Evolutionary conservation across 2,113 vertebrate species (phyloP), one percentile per base, ranked within the genome.

Genomic region (Eurystomus gularis): DNA sequence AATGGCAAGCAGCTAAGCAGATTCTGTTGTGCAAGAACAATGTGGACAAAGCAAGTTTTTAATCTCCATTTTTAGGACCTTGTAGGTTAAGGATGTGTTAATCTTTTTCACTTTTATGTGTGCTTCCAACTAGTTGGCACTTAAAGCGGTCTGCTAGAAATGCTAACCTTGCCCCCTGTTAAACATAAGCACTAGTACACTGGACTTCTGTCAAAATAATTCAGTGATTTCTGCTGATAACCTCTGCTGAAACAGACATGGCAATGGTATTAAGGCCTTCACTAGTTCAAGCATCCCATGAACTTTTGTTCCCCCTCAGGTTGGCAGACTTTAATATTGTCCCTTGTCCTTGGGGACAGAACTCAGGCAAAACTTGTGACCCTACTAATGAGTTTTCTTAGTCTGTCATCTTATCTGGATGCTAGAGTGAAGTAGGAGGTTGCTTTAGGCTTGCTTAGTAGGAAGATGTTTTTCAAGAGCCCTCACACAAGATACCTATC

Each of bases 401-500:
- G 12, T 78, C 8, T 66, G 21, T 54, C n/a, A 8, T 54, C 28
- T 4, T 42, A 7, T 17, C 21, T 73, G 44, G 23, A 25, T 12
- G 16, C 1, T 1, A 44, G 10, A 65, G 21, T 31, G 23, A 51
- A 60, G 21, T 3, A n/a, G 52, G 29, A 89, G 21, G 37, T 69
- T 64, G 42, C 65, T 88, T 10, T 37, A 49, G 81, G 60, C 55
- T 91, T 70, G 7, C 18, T 28, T 37, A 8, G 48, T 10, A 39
- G 52, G 13, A 20, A 20, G 11, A 75, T 60, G n/a, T 10, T 68
- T 78, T 78, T 40, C 2, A 6, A 89, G 33, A 82, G 17, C 20
- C 17, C 1, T 4, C 64, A 7, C 11, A 9, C 0, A 1, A 35
- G 69, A 25, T 31, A 46, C 3, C 10, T 81, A 57, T 57, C 26